Evolutionary conservation across 2,113 vertebrate species (phyloP), one percentile per base, ranked within the genome.

Genomic region (Nyctibius bracteatus): DNA sequence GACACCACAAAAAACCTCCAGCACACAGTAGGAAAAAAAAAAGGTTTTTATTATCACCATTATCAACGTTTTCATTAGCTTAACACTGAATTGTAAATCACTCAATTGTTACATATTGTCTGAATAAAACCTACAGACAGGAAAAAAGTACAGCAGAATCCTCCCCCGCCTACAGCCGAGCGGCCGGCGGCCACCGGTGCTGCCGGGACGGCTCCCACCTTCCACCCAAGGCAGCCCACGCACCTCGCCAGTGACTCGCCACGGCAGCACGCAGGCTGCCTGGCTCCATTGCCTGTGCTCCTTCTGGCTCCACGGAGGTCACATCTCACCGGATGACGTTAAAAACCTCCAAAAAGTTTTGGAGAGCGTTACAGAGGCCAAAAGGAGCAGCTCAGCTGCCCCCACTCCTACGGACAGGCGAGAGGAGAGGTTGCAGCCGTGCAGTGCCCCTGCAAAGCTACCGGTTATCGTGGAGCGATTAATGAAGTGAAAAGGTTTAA

Each of bases 21-120:
- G 81, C 72, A 95, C 86, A 82, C 24, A 22, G 0, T 66, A 95
- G 94, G 95, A 96, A 93, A 97, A 93, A 94, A 89, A 91, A 82
- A 75, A 86, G 84, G 67, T 52, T 86, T 97, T 97, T 97, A 97
- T 98, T 97, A 39, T 93, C 96, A 97, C 97, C 91, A 95, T 97
- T 97, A 96, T 97, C 96, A 98, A 97, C 87, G 5, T 95, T 96
- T 95, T 96, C 92, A 95, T 97, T 97, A 98, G 92, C 92, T 97
- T 97, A 98, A 98, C 98, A 99, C 98, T 97, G 98, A 98, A 98
- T 97, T 98, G 98, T 98, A 96, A 97, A 97, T 98, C 98, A 98
- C 97, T 98, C 97, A 98, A 98, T 98, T 97, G 92, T 97, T 98
- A 97, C 96, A 96, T 97, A 96, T 97, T 96, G 96, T 97, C 97